A percentile compares a stretch with the other conserved stretches of the same genome.
Conservation (phyloP, 2,797 vertebrate genomes). For the Scomberomorus guttatus region DNA sequence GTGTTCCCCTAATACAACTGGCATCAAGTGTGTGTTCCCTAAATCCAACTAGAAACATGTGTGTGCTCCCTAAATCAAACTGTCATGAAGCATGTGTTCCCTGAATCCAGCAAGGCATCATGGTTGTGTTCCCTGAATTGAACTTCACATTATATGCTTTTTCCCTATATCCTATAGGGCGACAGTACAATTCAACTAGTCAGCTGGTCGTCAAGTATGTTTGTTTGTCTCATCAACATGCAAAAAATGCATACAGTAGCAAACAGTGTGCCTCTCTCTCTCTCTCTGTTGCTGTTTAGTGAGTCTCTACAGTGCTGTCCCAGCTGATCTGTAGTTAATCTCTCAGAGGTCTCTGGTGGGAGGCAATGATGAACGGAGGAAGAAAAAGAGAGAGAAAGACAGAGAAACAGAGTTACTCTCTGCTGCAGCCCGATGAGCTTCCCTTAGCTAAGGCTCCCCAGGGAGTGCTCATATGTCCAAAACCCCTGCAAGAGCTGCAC, state of each 20-base stretch:
- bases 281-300: slow-evolving; percentile 52
- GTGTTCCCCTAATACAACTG: not conserved
- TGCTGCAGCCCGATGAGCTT: slow-evolving; percentile 65
- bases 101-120: not conserved
- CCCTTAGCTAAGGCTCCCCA: slow-evolving; percentile 51
- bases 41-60: not conserved
- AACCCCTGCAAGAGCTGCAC: slow-evolving; percentile 61
- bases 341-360: slow-evolving; percentile 65
- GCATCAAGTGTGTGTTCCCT: not conserved
- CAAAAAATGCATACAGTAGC: not conserved
- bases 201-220: not conserved
- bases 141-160: too few relatives aligned
- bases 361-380: slow-evolving; percentile 69
- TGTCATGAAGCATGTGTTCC: not conserved
- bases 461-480: slow-evolving; percentile 70
- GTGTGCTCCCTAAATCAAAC: not conserved
- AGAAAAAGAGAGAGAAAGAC: slow-evolving; percentile 41
- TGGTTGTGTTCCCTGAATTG: too few relatives aligned
- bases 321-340: slow-evolving; percentile 76
- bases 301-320: slow-evolving; percentile 60
- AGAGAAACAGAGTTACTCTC: slow-evolving; percentile 64
- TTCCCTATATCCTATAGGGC: too few relatives aligned
- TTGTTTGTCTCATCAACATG: not conserved
- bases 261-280: slow-evolving; percentile 3
- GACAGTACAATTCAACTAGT: too few relatives aligned